Percentiles rank a stretch among this genome's conserved stretches.
Conservation (phyloP, 53 echinoderm and acorn worm species). For the Mesocentrotus franciscanus region DNA sequence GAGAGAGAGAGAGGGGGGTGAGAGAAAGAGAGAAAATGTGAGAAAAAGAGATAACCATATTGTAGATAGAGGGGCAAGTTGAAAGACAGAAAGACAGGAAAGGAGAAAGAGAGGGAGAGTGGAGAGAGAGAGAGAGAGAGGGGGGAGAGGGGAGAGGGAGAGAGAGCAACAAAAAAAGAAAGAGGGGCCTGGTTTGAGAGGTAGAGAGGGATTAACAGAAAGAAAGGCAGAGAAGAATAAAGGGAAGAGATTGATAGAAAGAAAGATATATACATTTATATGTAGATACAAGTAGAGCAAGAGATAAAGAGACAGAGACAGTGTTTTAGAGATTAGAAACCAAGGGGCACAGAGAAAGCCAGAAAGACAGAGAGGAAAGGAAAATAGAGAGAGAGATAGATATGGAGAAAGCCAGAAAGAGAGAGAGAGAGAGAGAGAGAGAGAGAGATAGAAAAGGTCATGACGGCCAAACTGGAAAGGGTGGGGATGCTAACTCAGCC, state of each 20-base stretch:
- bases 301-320: too few relatives aligned
- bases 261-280: too few relatives aligned
- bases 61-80: too few relatives aligned
- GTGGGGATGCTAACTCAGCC: neutral
- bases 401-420: neutral
- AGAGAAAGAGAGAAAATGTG: neutral
- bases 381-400: too few relatives aligned
- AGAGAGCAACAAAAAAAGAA: neutral
- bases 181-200: neutral
- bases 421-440: neutral
- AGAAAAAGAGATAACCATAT: too few relatives aligned
- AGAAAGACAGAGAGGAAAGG: neutral
- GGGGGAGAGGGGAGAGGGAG: too few relatives aligned
- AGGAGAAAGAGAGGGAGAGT: neutral
- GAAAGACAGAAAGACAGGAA: too few relatives aligned
- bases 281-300: too few relatives aligned
- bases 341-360: neutral
- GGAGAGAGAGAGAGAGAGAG: neutral
- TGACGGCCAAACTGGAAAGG: neutral
- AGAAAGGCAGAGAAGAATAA: neutral
- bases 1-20: neutral
- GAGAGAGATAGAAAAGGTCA: neutral
- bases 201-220: neutral
- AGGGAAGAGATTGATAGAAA: neutral
- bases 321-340: neutral